Evolutionary conservation across 2,113 vertebrate genomes (phyloP).

Genomic region (Crypturellus undulatus): DNA sequence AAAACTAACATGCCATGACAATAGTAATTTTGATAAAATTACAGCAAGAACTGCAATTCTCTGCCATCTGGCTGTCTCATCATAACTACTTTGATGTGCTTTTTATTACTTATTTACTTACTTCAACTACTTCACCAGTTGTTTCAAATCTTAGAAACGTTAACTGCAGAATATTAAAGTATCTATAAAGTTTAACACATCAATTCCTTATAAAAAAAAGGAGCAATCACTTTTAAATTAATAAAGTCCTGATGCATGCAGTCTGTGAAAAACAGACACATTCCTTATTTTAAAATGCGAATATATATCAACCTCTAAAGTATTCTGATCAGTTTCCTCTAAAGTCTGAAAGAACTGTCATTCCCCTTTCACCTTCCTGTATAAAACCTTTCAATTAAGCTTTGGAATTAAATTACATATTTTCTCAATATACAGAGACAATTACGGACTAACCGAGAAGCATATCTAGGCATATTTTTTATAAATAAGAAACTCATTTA

Average conservation of each 20-base stretch:
- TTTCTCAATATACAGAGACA: neutral
- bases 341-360: neutral
- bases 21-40: conserved; percentile 89
- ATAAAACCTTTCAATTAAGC: conserved; percentile 37
- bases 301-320: neutral
- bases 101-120: conserved; percentile 85
- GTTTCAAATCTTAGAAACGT: conserved; percentile 64
- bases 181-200: conserved; percentile 24
- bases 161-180: conserved; percentile 52
- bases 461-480: conserved; percentile 31
- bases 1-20: conserved; percentile 88
- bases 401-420: conserved; percentile 41
- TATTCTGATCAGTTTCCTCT: conserved; percentile 7
- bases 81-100: conserved; percentile 82
- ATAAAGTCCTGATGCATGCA: neutral
- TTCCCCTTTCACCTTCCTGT: neutral
- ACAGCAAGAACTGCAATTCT: conserved; percentile 82
- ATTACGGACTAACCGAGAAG: conserved; percentile 25
- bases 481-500: conserved; percentile 46
- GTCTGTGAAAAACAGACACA: neutral
- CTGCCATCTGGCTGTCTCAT: conserved; percentile 85
- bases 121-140: conserved; percentile 74
- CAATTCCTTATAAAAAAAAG: conserved; percentile 5
- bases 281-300: conserved; percentile 38
- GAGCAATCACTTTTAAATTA: conserved; percentile 14